Base-by-base conservation (phyloP, 1,140 invertebrate genomes). In the Samia ricini region DNA sequence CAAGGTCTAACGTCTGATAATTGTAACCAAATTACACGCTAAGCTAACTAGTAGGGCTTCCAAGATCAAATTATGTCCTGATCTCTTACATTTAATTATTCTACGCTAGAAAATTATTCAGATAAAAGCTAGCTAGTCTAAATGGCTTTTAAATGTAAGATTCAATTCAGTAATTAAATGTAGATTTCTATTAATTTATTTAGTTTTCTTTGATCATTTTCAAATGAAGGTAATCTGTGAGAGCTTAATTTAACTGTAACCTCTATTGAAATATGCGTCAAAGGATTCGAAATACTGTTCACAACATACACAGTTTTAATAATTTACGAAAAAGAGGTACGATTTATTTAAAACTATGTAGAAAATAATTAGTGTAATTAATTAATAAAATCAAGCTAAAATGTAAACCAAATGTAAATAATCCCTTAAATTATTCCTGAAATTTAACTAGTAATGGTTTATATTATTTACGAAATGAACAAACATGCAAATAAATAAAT, bases 291-390 rank as follows among this genome's bases (percentile, higher is more conserved):
- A 42, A 15, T 42, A 42, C 33, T 42, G n/a, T 42, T 15, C 33
- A 42, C 10, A 15, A 15, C n/a, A 15, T 42, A 42, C 33, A n/a
- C n/a, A n/a, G n/a, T n/a, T n/a, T n/a, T n/a, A n/a, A n/a, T n/a
- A 6, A n/a, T 48, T 24, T 56, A 59, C 62, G 19, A 60, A 21
- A 6, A n/a, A 20, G 57, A 36, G 24, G 21, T 20, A 48, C 57
- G 24, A 58, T 24, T 1, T 12, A 29, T 23, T 24, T 48, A 59
- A 42, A 42, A 22, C 60, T 50, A 33, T 59, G 60, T 24, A n/a
- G 20, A 24, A 24, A 5, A n/a, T 19, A 12, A 12, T n/a, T n/a
- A n/a, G n/a, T n/a, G n/a, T n/a, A n/a, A n/a, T n/a, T n/a, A n/a
- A n/a, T n/a, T n/a, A n/a, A n/a, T n/a, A n/a, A n/a, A n/a, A n/a